Evolutionary conservation across 1,140 invertebrate species (phyloP).

Genomic region (Yoshiicerus persimilis): DNA sequence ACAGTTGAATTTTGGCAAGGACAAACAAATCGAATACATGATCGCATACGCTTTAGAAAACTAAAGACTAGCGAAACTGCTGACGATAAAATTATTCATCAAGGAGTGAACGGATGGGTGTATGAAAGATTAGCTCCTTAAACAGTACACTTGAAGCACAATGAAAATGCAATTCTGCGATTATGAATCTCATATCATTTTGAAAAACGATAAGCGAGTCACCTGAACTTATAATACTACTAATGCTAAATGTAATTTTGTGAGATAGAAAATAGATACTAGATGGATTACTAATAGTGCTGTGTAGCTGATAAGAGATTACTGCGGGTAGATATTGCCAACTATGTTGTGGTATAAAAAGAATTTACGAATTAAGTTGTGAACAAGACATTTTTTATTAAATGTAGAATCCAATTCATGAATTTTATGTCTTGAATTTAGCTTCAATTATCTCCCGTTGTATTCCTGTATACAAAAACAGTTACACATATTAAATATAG

Average conservation of each 20-base stretch:
- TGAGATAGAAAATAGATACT: too few species aligned
- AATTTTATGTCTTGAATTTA: conserved; percentile 41
- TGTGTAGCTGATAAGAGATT: too few species aligned
- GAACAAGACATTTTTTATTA: neutral
- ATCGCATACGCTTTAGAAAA: conserved; percentile 81
- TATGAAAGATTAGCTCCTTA: conserved; percentile 84
- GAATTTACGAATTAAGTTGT: too few species aligned
- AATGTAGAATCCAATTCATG: neutral
- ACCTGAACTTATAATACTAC: too few species aligned
- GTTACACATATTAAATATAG: neutral
- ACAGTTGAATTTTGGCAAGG: conserved; percentile 96
- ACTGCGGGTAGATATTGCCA: too few species aligned
- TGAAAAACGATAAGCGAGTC: too few species aligned
- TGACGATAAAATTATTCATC: conserved; percentile 28
- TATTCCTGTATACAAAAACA: conserved; percentile 54
- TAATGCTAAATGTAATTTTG: too few species aligned
- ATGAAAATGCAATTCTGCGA: too few species aligned
- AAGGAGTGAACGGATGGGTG: conserved; percentile 83
- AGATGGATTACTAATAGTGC: too few species aligned
- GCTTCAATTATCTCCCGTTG: conserved; percentile 58
- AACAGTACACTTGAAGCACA: too few species aligned
- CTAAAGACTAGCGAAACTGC: conserved; percentile 58
- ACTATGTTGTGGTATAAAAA: too few species aligned
- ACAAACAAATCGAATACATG: conserved; percentile 89
- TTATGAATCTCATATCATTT: too few species aligned